Percentiles rank a stretch among this genome's conserved stretches.
phyloP scores from a whole-genome alignment of 2,888 invertebrate genomes.

The Arctia plantaginis region DNA sequence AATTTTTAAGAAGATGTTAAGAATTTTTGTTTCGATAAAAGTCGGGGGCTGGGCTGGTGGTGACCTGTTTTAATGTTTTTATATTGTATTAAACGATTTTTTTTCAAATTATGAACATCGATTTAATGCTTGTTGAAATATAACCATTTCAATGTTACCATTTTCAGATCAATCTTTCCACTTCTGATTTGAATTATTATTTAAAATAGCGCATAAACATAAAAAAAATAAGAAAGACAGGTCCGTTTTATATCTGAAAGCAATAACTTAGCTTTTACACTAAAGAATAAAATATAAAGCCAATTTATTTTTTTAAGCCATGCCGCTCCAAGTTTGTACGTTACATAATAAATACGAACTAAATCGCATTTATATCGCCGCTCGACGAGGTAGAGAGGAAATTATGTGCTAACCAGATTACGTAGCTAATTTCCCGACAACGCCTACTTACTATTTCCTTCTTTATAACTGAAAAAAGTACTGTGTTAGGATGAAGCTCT shows the following conservation, averaged over 20 bases:
- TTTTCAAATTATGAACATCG: too few species aligned
- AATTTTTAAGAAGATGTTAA: too few species aligned
- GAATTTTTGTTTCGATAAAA: too few species aligned
- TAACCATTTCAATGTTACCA: not conserved
- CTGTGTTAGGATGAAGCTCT: not conserved
- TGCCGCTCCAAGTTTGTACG: constrained; percentile 7
- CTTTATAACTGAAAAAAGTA: constrained; percentile 13
- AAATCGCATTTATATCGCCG: constrained; percentile 65
- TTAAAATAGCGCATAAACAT: not conserved
- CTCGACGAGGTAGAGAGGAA: constrained; percentile 67
- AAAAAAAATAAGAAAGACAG: not conserved
- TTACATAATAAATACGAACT: constrained; percentile 50
- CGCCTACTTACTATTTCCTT: constrained; percentile 59
- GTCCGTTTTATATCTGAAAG: not conserved
- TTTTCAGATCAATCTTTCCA: not conserved
- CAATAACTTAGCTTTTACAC: not conserved
- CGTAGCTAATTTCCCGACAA: constrained; percentile 76
- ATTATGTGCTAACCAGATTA: constrained; percentile 79
- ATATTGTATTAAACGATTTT: too few species aligned
- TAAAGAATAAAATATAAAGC: not conserved
- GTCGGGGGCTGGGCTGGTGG: too few species aligned
- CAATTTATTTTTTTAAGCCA: constrained; percentile 12
- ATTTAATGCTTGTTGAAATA: not conserved
- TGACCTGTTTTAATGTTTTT: too few species aligned
- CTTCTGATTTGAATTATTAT: not conserved